These are phyloP conservation scores for Bombus pyrosoma DNA, from an alignment of 1,140 invertebrate genomes.

Conservation along the genomic window DNA sequence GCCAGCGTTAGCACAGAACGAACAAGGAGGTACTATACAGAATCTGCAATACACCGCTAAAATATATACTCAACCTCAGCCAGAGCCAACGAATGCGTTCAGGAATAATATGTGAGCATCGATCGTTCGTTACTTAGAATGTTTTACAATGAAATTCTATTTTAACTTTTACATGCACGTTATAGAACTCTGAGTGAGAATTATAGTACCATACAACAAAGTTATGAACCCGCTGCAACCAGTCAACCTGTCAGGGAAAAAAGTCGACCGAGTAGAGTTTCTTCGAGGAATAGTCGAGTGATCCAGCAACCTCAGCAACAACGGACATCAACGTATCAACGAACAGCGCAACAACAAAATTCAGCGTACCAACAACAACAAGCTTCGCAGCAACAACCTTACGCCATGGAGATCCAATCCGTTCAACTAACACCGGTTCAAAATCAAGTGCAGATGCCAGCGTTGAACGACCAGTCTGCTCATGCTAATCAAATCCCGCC, in stretches of 20 bases:
- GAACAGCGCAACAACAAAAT: constrained; percentile 60
- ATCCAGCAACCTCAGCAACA: constrained; percentile 72
- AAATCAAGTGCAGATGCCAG: constrained; percentile 69
- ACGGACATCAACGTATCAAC: constrained; percentile 65
- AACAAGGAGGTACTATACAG: constrained; percentile 66
- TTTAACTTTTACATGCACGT: background rate
- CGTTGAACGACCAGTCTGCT: constrained; percentile 66
- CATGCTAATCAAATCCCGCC: constrained; percentile 64
- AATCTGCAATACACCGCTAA: constrained; percentile 81
- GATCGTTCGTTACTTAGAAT: background rate
- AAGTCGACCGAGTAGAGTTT: constrained; percentile 68
- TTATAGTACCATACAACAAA: constrained; percentile 68
- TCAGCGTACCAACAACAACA: constrained; percentile 68
- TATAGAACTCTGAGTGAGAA: constrained; percentile 70
- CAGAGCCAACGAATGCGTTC: constrained; percentile 71
- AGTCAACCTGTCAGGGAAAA: constrained; percentile 71
- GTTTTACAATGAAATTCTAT: constrained; percentile 1
- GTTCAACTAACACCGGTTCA: constrained; percentile 65
- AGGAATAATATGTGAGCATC: constrained; percentile 73
- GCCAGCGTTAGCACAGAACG: constrained; percentile 55
- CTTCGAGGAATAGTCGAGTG: constrained; percentile 67
- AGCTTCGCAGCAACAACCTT: constrained; percentile 62
- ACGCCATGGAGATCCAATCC: constrained; percentile 74
- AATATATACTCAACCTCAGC: constrained; percentile 74
- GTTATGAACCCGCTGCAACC: constrained; percentile 64